These are phyloP conservation scores for Erpetoichthys calabaricus DNA, from an alignment of 2,797 vertebrate species.

Conservation along the genomic window DNA sequence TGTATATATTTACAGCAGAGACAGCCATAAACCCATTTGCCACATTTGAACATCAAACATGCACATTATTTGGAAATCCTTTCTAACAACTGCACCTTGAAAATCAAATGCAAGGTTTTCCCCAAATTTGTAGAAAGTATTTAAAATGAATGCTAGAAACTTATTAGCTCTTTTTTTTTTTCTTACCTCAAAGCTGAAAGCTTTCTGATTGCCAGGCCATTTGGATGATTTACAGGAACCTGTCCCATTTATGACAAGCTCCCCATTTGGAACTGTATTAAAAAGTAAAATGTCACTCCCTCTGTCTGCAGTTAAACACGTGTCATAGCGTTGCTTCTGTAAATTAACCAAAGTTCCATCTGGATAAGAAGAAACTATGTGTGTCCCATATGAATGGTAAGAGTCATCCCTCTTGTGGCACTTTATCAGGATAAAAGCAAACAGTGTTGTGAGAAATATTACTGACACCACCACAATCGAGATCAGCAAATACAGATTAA, in stretches of 20 bases:
- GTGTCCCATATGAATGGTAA: slow-evolving; percentile 30
- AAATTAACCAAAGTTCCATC: slow-evolving; percentile 42
- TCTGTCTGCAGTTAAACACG: slow-evolving; percentile 43
- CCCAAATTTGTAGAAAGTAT: no score
- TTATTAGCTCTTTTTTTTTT: no score
- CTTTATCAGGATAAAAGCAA: slow-evolving; percentile 38
- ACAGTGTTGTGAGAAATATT: slow-evolving; percentile 41
- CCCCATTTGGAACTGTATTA: slow-evolving; percentile 31
- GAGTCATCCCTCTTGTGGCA: slow-evolving; percentile 29
- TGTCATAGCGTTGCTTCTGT: slow-evolving; percentile 42
- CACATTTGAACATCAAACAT: no score
- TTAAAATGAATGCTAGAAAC: no score
- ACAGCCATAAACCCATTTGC: no score
- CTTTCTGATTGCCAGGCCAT: slow-evolving; percentile 28
- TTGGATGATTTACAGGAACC: slow-evolving; percentile 27
- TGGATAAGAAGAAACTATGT: slow-evolving; percentile 35
- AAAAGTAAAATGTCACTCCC: slow-evolving; percentile 45
- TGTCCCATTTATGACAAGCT: slow-evolving; percentile 35
- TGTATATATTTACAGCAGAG: no score
- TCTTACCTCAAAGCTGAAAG: slow-evolving; percentile 33
- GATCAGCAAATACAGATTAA: slow-evolving; percentile 44
- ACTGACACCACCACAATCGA: slow-evolving; percentile 38
- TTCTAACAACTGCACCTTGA: no score
- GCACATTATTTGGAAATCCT: no score
- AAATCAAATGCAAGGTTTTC: no score